phyloP scores from a whole-genome alignment of 2,888 invertebrate genomes.

The Idaea straminata region DNA sequence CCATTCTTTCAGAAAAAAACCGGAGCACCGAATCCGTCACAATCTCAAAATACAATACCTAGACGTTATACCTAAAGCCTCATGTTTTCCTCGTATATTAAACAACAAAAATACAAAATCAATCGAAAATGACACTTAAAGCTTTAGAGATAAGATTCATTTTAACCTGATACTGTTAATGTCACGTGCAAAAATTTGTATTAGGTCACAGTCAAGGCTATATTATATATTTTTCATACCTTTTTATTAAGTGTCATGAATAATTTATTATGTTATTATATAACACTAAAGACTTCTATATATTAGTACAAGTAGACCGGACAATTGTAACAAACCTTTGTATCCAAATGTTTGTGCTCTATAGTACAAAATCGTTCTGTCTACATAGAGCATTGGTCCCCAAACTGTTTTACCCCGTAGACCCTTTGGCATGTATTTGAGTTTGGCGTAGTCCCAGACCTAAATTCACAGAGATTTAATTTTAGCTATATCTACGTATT shows the following conservation, averaged over 20 bases:
- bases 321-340: too few relatives aligned
- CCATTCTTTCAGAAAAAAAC: not conserved
- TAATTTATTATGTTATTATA: not conserved
- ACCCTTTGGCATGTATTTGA: too few relatives aligned
- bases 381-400: too few relatives aligned
- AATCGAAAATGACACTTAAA: not conserved
- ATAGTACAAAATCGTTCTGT: too few relatives aligned
- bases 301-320: too few relatives aligned
- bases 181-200: not conserved
- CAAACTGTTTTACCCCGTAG: too few relatives aligned
- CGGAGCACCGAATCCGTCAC: not conserved
- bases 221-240: not conserved
- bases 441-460: too few relatives aligned
- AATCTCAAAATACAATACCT: not conserved
- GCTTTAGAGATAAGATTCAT: not conserved
- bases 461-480: too few relatives aligned
- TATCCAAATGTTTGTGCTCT: too few relatives aligned
- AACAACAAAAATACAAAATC: not conserved
- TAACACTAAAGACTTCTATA: too few relatives aligned
- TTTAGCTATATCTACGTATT: too few relatives aligned
- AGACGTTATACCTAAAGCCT: not conserved
- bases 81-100: not conserved
- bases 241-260: not conserved
- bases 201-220: conserved; percentile 1
- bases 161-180: not conserved